Evolutionary conservation across 2,113 vertebrate genomes (phyloP), one percentile per base, ranked within the genome.

Genomic region (Crotalus viridis): DNA sequence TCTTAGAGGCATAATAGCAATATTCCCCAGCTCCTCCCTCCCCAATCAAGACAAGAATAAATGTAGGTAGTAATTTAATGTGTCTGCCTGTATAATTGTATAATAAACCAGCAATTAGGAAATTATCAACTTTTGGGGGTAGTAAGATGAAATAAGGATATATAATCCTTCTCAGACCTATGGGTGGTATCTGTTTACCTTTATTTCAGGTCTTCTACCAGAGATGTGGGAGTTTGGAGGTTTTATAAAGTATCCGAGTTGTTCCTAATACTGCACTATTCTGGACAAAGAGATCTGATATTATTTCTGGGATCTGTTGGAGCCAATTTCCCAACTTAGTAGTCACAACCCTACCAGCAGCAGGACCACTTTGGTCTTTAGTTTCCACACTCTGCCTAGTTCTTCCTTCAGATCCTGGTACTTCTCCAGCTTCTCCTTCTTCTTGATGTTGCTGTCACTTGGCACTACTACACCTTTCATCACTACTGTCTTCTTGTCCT

Each of bases 91-190:
- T 85, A 51, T 0, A 0, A 93, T n/a, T 55, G 7, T 81, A 64
- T 46, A 94, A 95, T 91, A 91, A 91, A 94, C 86, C 52, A 94
- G 81, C 61, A 93, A 92, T 94, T 81, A 55, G 56, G 92, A 93
- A 95, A 93, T 85, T n/a, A 64, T 74, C 55, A 95, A 51, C 91
- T 93, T 39, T 52, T 56, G 15, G 64, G 91, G 92, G 91, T 64
- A 92, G 59, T 81, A 85, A 93, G 74, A 33, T 81, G 33, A 81
- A 81, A 39, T 81, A 81, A 43, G 17, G 33, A 39, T 39, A 19
- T 39, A 81, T 81, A 69, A 69, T 69, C 28, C 64, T 69, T 39
- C 33, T 39, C n/a, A 19, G n/a, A 33, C 15, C 2, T 81, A 81
- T 39, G 69, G 17, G 33, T 81, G 69, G 69, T 81, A 81, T 81